A percentile compares a stretch with the other conserved stretches of the same genome.
phyloP scores from a whole-genome alignment of 2,113 vertebrate species.

The Girardinichthys multiradiatus region DNA sequence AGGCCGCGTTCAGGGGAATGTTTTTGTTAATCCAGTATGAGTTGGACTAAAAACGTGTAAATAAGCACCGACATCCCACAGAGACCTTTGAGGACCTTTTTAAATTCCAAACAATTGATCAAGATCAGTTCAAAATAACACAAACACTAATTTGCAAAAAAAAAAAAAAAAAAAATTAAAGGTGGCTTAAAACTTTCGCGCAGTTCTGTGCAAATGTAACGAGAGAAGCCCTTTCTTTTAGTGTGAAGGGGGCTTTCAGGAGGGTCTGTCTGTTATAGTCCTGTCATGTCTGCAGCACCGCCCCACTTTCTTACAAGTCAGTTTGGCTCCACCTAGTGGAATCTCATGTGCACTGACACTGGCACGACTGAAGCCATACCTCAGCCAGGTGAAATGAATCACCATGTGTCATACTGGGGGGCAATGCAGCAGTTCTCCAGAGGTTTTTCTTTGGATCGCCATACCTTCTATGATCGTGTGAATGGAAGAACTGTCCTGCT shows the following conservation, averaged over 20 bases:
- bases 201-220: conserved; percentile 60
- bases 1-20: neutral
- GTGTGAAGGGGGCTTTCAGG: conserved; percentile 60
- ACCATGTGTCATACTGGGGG: conserved; percentile 6
- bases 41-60: neutral
- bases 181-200: neutral
- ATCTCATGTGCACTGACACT: conserved; percentile 31
- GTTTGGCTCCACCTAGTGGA: conserved; percentile 73
- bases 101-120: neutral
- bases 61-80: neutral
- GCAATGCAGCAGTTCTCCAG: conserved; percentile 29
- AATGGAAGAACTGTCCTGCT: conserved; percentile 27
- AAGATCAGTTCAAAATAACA: too few relatives aligned
- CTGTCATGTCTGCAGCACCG: conserved; percentile 37
- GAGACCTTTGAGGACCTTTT: neutral
- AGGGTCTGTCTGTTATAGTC: conserved; percentile 70
- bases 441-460: conserved; percentile 15
- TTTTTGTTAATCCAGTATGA: neutral
- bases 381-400: conserved; percentile 16
- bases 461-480: conserved; percentile 26
- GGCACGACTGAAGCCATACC: conserved; percentile 46
- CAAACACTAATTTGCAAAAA: too few relatives aligned
- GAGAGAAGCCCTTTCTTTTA: conserved; percentile 58
- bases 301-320: conserved; percentile 14
- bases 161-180: too few relatives aligned